Conservation (phyloP, 1,140 invertebrate species). For the Drosophila tristis region DNA sequence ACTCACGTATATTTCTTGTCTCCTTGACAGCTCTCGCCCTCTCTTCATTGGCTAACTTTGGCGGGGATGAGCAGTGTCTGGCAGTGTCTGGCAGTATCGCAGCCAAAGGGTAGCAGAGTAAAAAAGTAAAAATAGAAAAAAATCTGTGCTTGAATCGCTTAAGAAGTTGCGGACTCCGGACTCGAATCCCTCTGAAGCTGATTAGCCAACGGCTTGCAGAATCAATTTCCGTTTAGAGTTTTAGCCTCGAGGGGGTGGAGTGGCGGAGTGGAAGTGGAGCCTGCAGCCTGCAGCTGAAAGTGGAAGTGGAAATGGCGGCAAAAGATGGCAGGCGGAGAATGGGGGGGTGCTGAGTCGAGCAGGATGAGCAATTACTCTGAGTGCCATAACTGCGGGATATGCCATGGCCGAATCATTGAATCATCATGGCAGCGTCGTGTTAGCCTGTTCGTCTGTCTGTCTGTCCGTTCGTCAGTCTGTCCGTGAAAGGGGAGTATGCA, state of each 20-base stretch:
- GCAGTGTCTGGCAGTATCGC: too few species aligned
- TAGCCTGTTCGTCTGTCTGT: too few species aligned
- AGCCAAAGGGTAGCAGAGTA: too few species aligned
- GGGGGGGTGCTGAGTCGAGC: neutral
- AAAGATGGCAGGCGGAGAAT: too few species aligned
- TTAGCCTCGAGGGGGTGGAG: conserved; percentile 5
- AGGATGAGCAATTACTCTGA: conserved; percentile 62
- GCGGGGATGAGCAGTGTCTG: too few species aligned
- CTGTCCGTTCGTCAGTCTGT: conserved; percentile 6
- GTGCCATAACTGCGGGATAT: conserved; percentile 45
- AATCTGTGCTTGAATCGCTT: conserved; percentile 41
- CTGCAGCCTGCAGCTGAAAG: neutral
- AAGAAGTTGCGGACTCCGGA: conserved; percentile 29
- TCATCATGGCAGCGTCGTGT: conserved; percentile 1
- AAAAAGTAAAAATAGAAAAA: conserved; percentile 1
- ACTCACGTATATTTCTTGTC: too few species aligned
- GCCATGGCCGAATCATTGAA: conserved; percentile 22
- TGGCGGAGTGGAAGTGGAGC: conserved; percentile 2
- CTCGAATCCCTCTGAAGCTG: conserved; percentile 11
- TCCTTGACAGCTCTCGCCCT: too few species aligned
- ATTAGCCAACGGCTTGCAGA: conserved; percentile 70
- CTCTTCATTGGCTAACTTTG: too few species aligned
- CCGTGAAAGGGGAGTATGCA: conserved; percentile 55
- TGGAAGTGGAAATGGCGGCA: too few species aligned
- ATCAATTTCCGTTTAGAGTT: conserved; percentile 75